Evolutionary conservation across 2,113 vertebrate species (phyloP), one percentile per base, ranked within the genome.

Genomic region (Chascanopsetta lugubris): DNA sequence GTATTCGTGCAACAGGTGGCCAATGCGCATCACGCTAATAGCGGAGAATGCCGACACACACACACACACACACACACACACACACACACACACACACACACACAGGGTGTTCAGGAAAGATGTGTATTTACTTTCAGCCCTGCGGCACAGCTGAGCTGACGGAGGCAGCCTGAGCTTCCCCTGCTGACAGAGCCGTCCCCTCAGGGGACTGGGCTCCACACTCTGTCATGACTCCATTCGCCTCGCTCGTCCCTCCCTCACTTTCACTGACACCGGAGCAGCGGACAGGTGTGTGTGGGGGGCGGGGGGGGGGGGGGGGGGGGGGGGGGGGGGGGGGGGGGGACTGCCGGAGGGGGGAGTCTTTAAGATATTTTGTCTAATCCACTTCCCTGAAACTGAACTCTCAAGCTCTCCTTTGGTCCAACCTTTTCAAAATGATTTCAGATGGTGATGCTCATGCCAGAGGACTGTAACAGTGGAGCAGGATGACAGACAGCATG

Each of bases 211-310:
- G 54, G 75, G 75, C 68, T 75, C 60, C 65, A 65, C 30, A 65
- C 29, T 55, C 73, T 29, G 56, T 58, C 75, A 69, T 77, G 82
- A 84, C 83, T 77, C 77, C 83, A 81, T 58, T 18, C 69, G 59
- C 58, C 42, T 61, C 64, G 32, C 75, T 34, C 42, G n/a, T 49
- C 77, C 74, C 71, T 78, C 73, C 70, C 77, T 82, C 58, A 61
- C 72, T 89, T 82, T 85, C 78, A 83, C 73, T 69, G 85, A 84
- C 82, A 87, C 82, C 77, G 49, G 73, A 88, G 79, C 73, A 67
- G 17, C 27, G 26, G 77, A 87, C 86, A 88, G 86, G 84, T 90
- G 84, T 45, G 25, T 46, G 51, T 59, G 36, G 42, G 55, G 26
- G 10, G 43, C n/a, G 40, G 46, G 51, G 62, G 36, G 42, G 55